These are phyloP conservation scores for Caenorhabditis drosophilae DNA, from an alignment of 2,888 invertebrate species.

Conservation along the genomic window DNA sequence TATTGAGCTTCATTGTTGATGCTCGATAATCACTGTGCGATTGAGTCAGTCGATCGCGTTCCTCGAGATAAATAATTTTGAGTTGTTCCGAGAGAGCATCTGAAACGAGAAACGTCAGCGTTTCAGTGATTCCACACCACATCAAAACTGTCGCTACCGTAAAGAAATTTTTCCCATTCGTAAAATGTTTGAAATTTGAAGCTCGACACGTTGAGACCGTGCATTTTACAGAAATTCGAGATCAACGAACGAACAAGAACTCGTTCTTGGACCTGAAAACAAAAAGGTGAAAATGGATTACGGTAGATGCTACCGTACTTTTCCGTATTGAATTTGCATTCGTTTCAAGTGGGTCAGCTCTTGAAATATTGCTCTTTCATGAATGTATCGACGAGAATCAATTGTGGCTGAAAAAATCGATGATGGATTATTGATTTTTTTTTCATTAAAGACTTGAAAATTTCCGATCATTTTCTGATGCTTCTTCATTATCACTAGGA, in stretches of 20 bases:
- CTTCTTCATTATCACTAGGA: conserved; percentile 9
- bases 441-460: no score
- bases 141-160: conserved; percentile 63
- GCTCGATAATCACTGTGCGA: conserved; percentile 34
- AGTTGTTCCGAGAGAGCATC: conserved; percentile 65
- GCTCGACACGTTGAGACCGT: conserved; percentile 56
- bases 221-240: conserved; percentile 66
- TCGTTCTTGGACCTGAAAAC: conserved; percentile 60
- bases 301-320: conserved; percentile 20
- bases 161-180: conserved; percentile 67
- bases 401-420: conserved; percentile 7
- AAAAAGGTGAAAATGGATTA: background rate
- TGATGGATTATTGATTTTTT: no score
- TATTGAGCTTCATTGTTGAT: conserved; percentile 16
- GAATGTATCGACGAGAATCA: conserved; percentile 44
- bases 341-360: conserved; percentile 89
- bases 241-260: conserved; percentile 65
- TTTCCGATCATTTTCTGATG: background rate
- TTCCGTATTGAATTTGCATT: conserved; percentile 85
- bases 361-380: conserved; percentile 75
- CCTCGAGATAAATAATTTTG: conserved; percentile 65
- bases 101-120: conserved; percentile 29
- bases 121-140: background rate
- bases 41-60: conserved; percentile 50
- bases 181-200: conserved; percentile 65